A percentile compares a stretch with the other conserved stretches of the same genome.
Evolutionary conservation across 2,113 vertebrate genomes (phyloP).

Genomic region (Sorex fumeus): DNA sequence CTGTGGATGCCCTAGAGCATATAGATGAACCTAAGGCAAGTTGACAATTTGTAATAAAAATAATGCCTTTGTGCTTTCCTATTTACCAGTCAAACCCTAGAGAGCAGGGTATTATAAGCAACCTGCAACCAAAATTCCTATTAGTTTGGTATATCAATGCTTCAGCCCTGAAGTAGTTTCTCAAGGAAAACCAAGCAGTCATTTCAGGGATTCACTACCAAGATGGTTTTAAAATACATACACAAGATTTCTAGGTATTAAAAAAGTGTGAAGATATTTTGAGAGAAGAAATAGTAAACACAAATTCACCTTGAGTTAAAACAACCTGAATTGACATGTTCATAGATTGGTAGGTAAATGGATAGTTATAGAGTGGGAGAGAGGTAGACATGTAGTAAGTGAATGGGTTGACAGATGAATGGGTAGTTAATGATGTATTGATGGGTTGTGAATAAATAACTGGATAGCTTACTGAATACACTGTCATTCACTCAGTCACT

Average conservation of each 20-base stretch:
- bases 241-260: neutral
- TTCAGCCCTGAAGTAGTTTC: neutral
- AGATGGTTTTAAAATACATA: neutral
- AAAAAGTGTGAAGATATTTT: neutral
- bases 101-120: neutral
- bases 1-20: neutral
- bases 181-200: neutral
- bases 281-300: neutral
- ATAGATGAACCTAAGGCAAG: neutral
- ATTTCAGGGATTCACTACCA: neutral
- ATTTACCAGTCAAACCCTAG: neutral
- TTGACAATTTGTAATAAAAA: neutral
- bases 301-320: constrained; percentile 11
- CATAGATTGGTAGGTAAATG: neutral
- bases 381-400: neutral
- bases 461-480: too few relatives aligned
- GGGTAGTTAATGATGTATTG: neutral
- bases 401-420: neutral
- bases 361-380: neutral
- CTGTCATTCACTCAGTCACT: neutral
- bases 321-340: neutral
- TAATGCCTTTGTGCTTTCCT: neutral
- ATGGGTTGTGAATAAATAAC: neutral
- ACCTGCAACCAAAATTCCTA: neutral
- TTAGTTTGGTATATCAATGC: neutral